phyloP scores from a whole-genome alignment of 2,797 vertebrate genomes.

The Zonotrichia albicollis region DNA sequence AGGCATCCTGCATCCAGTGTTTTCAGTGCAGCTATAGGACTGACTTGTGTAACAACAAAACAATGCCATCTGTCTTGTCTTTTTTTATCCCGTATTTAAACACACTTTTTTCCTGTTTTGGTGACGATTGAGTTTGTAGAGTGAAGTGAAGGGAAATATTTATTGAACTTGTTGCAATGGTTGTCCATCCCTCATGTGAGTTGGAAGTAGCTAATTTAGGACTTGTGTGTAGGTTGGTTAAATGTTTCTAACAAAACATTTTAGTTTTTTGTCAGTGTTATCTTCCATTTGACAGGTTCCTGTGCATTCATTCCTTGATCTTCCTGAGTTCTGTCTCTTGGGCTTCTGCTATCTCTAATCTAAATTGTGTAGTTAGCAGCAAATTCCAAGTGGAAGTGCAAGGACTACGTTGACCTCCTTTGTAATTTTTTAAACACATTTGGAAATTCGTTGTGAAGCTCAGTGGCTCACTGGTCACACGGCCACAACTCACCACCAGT shows the following conservation, averaged over 20 bases:
- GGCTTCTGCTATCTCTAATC: background rate
- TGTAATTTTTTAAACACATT: background rate
- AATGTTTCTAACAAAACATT: background rate
- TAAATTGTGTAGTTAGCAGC: background rate
- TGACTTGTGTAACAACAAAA: constrained; percentile 34
- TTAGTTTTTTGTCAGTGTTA: background rate
- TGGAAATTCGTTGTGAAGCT: background rate
- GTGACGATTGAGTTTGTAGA: background rate
- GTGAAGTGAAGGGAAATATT: background rate
- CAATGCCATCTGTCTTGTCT: constrained; percentile 39
- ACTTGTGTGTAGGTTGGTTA: background rate
- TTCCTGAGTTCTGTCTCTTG: background rate
- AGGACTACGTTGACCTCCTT: background rate
- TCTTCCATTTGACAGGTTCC: background rate
- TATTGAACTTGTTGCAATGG: background rate
- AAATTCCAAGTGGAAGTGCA: background rate
- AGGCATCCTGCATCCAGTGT: background rate
- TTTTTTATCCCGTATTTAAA: background rate
- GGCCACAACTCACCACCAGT: fast-evolving
- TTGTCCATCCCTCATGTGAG: background rate
- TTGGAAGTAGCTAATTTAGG: background rate
- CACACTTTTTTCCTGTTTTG: background rate
- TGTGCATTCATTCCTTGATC: background rate
- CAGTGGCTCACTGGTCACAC: background rate
- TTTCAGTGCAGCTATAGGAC: constrained; percentile 4